These are phyloP conservation scores for Alaudala cheleensis DNA, from an alignment of 2,113 vertebrate genomes.

Conservation along the genomic window DNA sequence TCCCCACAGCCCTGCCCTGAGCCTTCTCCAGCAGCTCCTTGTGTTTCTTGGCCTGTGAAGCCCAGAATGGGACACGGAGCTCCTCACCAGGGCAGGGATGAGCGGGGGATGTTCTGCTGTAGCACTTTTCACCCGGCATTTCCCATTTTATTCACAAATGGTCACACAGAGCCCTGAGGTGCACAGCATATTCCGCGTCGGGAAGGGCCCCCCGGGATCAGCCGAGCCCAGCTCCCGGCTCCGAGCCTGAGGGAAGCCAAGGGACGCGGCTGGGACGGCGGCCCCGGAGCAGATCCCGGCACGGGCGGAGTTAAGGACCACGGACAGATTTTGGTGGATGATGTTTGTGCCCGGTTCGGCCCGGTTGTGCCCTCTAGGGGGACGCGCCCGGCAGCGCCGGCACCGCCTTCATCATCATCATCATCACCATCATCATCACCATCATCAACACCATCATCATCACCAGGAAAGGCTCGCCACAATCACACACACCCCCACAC, in stretches of 20 bases:
- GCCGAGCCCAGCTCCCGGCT: fast-evolving
- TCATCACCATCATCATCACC: too few species aligned
- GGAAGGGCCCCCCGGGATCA: fast-evolving
- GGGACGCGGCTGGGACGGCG: fast-evolving
- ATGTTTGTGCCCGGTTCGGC: background rate
- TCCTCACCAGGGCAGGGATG: background rate
- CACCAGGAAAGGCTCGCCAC: too few species aligned
- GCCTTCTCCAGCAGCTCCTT: background rate
- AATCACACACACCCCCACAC: fast-evolving
- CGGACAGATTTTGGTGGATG: background rate
- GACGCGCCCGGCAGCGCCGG: background rate
- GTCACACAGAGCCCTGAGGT: fast-evolving
- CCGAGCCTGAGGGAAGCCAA: fast-evolving
- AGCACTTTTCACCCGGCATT: fast-evolving
- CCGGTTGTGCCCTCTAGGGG: slow-evolving; percentile 65
- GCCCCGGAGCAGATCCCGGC: fast-evolving
- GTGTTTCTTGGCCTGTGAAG: background rate
- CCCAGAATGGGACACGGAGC: background rate
- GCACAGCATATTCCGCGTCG: fast-evolving
- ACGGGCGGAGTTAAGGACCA: slow-evolving; percentile 1
- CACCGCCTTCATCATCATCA: background rate
- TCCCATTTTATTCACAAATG: background rate
- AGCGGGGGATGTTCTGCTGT: background rate
- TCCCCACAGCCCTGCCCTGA: fast-evolving
- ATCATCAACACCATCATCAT: fast-evolving